Evolutionary conservation across 2,113 vertebrate genomes (phyloP), one percentile per base, ranked within the genome.

Genomic region (Lethenteron camtschaticum): DNA sequence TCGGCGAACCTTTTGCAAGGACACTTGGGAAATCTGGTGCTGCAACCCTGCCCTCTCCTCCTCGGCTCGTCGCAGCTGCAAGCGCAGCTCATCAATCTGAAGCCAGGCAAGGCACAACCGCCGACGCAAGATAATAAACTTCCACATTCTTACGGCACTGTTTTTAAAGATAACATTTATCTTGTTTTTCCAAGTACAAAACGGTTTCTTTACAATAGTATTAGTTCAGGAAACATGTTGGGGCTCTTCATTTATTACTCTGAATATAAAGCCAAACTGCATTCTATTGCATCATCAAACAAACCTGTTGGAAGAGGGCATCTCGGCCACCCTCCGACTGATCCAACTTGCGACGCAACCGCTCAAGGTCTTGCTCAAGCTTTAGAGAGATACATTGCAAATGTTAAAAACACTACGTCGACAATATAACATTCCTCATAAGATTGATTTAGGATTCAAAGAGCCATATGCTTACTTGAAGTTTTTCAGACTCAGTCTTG

Each of bases 21-120:
- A 58, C 73, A 78, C 74, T 68, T 74, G 79, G 13, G 81, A 78
- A 56, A 81, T 75, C 77, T 84, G 81, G 75, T 77, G 80, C 2
- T 87, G 84, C 72, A 88, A 77, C 66, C 83, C 81, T 10, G 70
- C 74, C 56, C 79, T 82, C 68, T 87, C 81, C 1, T 82, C 81
- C 78, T 81, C 86, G 18, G 78, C 79, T 81, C 82, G 85, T 71
- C 79, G 68, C 70, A 94, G 83, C 18, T 89, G 86, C 9, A 76
- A 76, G 9, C 76, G 85, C 74, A 95, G 80, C 72, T 84, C 85
- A 71, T 90, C 85, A 74, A 95, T 80, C 91, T 96, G 76, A 76
- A 76, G 75, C 3, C 41, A 41, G 41, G 41, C 41, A 41, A 41
- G 41, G 41, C 41, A 41, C 41, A 41, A 41, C 41, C 41, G 7